Evolutionary conservation across 2,113 vertebrate genomes (phyloP), one percentile per base, ranked within the genome.

Genomic region (Engystomops pustulosus): DNA sequence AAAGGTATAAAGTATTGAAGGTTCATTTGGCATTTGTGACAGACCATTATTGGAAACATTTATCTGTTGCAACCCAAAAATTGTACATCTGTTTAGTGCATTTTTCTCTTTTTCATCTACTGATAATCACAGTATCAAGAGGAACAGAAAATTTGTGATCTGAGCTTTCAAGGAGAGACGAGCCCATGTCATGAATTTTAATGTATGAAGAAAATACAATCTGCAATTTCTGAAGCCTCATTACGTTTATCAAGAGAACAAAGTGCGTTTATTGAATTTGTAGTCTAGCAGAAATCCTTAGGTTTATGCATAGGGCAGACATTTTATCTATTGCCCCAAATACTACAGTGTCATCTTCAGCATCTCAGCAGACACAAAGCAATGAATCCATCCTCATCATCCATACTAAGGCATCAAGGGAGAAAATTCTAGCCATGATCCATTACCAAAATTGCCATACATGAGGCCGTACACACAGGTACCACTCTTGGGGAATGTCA

Each of bases 211-310:
- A 14, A 45, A 65, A 65, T 23, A 65, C 32, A 30, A 62, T 36
- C 53, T n/a, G n/a, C n/a, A 60, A 27, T 18, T 23, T 58, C 49
- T 36, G 75, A 32, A 78, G 27, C 18, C 11, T 78, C 20, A 58
- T n/a, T 41, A 41, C 36, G 55, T n/a, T 23, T 78, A 36, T 36
- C 34, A 78, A 60, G 55, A 62, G 20, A n/a, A 60, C 36, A 79
- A 62, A 78, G 36, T 38, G 4, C 23, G 4, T 41, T 53, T 36
- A 36, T 14, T 78, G 32, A 36, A 58, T 60, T 53, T 58, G 32
- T 7, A 77, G 51, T n/a, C 12, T 20, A 25, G 49, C 17, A n/a
- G 75, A 17, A 32, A 32, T 34, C 6, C 74, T 36, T 27, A 20
- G 3, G 30, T 77, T 36, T 58, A 30, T 25, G 1, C 44, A 77